Conservation (phyloP, 2,113 vertebrate species). For the Erinaceus europaeus region DNA sequence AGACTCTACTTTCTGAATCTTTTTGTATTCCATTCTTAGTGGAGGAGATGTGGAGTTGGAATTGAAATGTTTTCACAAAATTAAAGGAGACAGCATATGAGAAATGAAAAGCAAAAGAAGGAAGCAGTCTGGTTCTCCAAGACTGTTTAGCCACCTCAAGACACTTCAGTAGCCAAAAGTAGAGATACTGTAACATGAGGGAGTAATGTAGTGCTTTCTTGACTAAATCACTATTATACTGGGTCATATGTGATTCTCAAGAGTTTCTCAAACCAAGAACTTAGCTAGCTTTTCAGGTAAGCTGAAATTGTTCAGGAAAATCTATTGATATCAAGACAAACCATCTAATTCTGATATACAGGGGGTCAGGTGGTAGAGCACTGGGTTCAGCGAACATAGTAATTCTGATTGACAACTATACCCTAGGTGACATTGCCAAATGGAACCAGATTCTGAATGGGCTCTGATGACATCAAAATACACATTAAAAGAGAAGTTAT, state of each 20-base stretch:
- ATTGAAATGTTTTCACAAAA: background rate
- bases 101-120: background rate
- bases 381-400: no score
- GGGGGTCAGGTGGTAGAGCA: no score
- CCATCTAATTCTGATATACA: background rate
- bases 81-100: background rate
- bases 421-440: background rate
- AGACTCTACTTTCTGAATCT: background rate
- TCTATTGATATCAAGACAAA: background rate
- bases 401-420: no score
- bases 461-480: background rate
- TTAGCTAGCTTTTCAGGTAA: background rate
- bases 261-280: background rate
- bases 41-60: background rate
- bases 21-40: background rate
- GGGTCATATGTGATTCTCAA: background rate
- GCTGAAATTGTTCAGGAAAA: background rate
- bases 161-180: background rate
- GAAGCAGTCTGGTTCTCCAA: background rate
- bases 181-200: background rate
- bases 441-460: background rate
- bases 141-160: background rate
- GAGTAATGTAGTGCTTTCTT: background rate
- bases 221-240: background rate
- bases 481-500: background rate